Base-by-base conservation (phyloP, 2,797 vertebrate species). In the Cuculus canorus region DNA sequence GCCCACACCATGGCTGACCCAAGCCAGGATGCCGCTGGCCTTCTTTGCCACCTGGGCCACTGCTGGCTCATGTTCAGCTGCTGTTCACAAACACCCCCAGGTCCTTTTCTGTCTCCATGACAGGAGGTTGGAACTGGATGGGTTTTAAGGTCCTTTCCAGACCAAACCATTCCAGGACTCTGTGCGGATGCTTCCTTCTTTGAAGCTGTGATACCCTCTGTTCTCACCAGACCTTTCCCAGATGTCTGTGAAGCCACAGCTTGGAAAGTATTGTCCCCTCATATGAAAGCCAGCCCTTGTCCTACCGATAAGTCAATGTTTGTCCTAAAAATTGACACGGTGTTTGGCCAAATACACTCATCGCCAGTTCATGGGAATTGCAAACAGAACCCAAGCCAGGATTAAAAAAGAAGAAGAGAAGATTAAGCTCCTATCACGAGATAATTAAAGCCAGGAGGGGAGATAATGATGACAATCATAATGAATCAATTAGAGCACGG, bases 381-480 rank as follows among this genome's bases (percentile, higher is more conserved):
- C 91, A 92, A 93, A 94, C 64, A 92, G 69, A 92, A 68, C 10
- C 56, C 56, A 48, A 91, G 69, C 37, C 59, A 82, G 86, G 33
- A 85, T 68, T 39, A 33, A 92, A 88, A 82, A 82, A 65, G 47
- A 33, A 57, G 65, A 70, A 60, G 10, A 92, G 80, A 87, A 88
- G 52, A 96, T 90, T 79, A 77, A 81, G 65, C 50, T 91, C 69
- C 86, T 84, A 91, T 97, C 82, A 92, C 90, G 86, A 88, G 50
- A 43, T 85, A 90, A 93, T 97, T 95, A 94, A 92, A 97, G 45
- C 16, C 77, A 92, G 77, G 68, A 94, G 82, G 70, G 79, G 81
- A 59, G 76, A 92, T 88, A 94, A 80, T 61, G 16, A 71, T 82
- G 89, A 39, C 81, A 85, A 86, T 93, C 54, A 7, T 41, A 69